These are phyloP conservation scores for Sminthurides aquaticus DNA, from an alignment of 2,888 invertebrate species.

Conservation along the genomic window DNA sequence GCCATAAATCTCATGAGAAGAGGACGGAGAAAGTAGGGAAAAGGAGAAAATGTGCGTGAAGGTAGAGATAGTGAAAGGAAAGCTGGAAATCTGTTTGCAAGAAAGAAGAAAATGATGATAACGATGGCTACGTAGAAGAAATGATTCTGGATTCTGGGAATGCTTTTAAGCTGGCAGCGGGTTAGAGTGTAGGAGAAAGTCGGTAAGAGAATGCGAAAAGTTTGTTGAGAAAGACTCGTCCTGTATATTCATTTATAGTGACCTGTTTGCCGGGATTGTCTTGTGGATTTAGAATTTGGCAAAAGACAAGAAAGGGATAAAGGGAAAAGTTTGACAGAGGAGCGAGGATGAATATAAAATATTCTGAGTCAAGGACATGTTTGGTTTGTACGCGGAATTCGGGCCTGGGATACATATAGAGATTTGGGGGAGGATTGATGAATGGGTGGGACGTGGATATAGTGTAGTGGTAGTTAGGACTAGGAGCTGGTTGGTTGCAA, in stretches of 20 bases:
- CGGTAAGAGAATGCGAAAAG: no score
- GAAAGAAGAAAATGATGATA: not conserved
- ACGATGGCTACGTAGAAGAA: no score
- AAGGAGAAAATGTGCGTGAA: not conserved
- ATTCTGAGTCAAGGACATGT: not conserved
- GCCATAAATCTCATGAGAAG: conserved; percentile 5
- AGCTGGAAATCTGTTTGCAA: not conserved
- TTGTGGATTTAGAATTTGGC: no score
- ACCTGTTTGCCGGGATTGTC: no score
- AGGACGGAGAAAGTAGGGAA: not conserved
- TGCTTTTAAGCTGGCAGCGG: no score
- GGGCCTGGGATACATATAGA: not conserved
- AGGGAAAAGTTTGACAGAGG: not conserved
- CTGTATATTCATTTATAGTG: no score
- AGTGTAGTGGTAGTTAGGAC: no score
- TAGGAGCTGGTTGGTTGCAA: not conserved
- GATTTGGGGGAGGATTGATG: not conserved
- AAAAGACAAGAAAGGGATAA: not conserved
- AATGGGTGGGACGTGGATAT: not conserved
- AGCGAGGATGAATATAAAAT: not conserved
- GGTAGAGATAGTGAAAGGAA: not conserved
- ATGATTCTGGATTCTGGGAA: no score
- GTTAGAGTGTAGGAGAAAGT: no score
- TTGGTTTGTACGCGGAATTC: not conserved
- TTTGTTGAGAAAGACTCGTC: no score